phyloP scores from a whole-genome alignment of 2,113 vertebrate species.

The Arizona elegans region DNA sequence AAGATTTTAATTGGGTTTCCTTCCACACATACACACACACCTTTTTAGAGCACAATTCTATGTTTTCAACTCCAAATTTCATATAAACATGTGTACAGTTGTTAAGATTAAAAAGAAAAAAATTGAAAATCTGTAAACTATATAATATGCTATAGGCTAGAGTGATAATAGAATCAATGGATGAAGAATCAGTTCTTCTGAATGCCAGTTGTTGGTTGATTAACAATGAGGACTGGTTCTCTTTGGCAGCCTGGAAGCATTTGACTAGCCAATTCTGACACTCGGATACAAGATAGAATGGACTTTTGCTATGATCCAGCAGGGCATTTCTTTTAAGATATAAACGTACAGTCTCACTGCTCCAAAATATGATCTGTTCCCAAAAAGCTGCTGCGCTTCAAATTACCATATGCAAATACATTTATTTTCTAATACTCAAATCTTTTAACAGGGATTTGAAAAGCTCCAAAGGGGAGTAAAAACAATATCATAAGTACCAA shows the following conservation, averaged over 20 bases:
- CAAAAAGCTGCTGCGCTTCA: background rate
- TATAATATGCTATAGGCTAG: background rate
- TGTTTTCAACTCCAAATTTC: background rate
- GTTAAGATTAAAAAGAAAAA: background rate
- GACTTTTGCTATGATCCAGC: background rate
- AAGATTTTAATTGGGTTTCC: background rate
- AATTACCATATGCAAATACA: slow-evolving; percentile 20
- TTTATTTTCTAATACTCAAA: slow-evolving; percentile 1
- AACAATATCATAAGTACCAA: background rate
- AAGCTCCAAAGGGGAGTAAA: slow-evolving; percentile 24
- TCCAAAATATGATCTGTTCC: slow-evolving; percentile 5
- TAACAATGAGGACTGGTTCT: background rate
- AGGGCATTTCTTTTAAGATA: background rate
- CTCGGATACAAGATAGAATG: background rate
- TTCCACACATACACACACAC: background rate
- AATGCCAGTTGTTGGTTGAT: background rate
- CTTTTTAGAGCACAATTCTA: background rate
- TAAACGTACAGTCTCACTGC: background rate
- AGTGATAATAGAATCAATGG: background rate
- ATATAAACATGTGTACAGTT: background rate
- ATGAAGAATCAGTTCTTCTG: background rate
- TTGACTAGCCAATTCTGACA: background rate
- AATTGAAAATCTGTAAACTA: background rate
- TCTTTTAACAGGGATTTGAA: slow-evolving; percentile 8
- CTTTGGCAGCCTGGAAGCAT: background rate